Evolutionary conservation across 2,113 vertebrate genomes (phyloP).

Genomic region (Butorides virescens): DNA sequence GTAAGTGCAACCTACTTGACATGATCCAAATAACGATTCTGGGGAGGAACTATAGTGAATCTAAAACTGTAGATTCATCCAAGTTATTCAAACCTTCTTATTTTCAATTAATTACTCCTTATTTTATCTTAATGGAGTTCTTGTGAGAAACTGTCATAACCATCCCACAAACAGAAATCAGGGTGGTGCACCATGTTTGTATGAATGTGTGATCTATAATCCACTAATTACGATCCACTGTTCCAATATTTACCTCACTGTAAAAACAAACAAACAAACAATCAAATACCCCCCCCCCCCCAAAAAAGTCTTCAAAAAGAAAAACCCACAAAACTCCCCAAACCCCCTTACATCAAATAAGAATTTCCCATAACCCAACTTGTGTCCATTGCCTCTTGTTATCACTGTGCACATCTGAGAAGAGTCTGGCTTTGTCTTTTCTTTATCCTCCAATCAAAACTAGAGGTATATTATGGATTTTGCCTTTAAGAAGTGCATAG

Average conservation of each 20-base stretch:
- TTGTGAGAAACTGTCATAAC: background rate
- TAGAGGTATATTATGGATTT: background rate
- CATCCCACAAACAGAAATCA: background rate
- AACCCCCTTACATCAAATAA: background rate
- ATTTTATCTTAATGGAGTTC: background rate
- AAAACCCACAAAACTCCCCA: background rate
- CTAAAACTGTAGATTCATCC: background rate
- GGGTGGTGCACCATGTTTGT: background rate
- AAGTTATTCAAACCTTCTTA: background rate
- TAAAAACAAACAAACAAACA: background rate
- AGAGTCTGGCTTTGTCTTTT: background rate
- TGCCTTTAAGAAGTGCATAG: background rate
- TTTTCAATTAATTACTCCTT: background rate
- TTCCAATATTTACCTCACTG: background rate
- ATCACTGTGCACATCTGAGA: background rate
- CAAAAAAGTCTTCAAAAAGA: background rate
- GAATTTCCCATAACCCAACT: background rate
- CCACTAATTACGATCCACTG: background rate
- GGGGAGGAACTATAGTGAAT: background rate
- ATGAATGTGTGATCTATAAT: background rate
- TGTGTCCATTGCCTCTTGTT: background rate
- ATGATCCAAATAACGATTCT: background rate
- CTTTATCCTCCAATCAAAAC: background rate
- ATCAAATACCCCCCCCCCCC: fast-evolving
- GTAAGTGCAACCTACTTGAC: background rate